Percentiles rank a stretch among this genome's conserved stretches.
phyloP scores from a whole-genome alignment of 2,888 invertebrate species.

The Incurvaria masculella region DNA sequence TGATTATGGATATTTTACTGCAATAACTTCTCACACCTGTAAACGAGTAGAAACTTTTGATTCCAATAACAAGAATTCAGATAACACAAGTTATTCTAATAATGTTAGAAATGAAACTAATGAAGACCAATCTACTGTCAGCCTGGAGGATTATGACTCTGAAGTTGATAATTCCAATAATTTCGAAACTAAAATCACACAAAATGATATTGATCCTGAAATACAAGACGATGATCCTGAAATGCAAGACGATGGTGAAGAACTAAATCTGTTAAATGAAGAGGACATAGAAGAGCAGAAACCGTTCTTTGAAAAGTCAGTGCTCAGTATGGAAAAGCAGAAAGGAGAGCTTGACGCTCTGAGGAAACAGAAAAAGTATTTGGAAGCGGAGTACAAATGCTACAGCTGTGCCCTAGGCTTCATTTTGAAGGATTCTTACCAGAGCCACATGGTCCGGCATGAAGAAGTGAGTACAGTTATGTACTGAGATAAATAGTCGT shows the following conservation, averaged over 20 bases:
- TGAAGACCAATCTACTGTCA: too few relatives aligned
- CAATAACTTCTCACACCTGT: too few relatives aligned
- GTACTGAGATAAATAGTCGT: too few relatives aligned
- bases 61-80: constrained; percentile 10
- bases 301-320: constrained; percentile 27
- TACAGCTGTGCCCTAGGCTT: constrained; percentile 39
- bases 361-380: constrained; percentile 37
- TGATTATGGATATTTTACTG: too few relatives aligned
- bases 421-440: constrained; percentile 43
- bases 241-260: constrained; percentile 1
- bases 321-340: constrained; percentile 36
- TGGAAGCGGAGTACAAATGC: constrained; percentile 41
- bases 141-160: too few relatives aligned
- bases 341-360: constrained; percentile 33
- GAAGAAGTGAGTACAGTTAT: constrained; percentile 45
- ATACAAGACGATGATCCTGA: constrained; percentile 8
- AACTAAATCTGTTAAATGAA: constrained; percentile 12
- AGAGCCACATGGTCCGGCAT: constrained; percentile 48
- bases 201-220: constrained; percentile 10
- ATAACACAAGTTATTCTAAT: constrained; percentile 7
- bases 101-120: constrained; percentile 11
- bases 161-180: too few relatives aligned
- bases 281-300: constrained; percentile 21
- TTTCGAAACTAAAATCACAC: constrained; percentile 10
- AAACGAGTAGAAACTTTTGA: neutral